These are phyloP conservation scores for Proterorhinus semilunaris DNA, from an alignment of 2,113 vertebrate species.

Conservation along the genomic window DNA sequence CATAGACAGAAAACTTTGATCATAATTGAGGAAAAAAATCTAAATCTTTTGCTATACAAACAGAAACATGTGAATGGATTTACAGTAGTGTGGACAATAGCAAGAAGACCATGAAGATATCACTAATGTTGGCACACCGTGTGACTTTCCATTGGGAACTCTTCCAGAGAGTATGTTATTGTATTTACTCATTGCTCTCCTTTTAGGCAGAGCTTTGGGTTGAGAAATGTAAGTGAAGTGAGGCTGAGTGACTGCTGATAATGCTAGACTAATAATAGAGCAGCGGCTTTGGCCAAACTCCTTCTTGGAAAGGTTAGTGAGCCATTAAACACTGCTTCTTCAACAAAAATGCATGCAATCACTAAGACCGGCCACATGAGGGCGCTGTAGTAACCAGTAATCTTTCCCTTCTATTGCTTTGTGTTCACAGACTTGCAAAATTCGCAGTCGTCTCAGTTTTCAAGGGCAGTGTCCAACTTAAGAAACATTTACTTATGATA, in stretches of 20 bases:
- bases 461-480: constrained; percentile 19
- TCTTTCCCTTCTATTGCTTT: not conserved
- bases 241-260: constrained; percentile 32
- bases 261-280: constrained; percentile 48
- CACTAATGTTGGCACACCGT: constrained; percentile 24
- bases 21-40: constrained; percentile 14
- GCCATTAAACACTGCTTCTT: constrained; percentile 11
- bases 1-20: constrained; percentile 4
- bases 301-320: constrained; percentile 37
- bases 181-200: not conserved
- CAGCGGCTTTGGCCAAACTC: constrained; percentile 20
- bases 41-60: constrained; percentile 25
- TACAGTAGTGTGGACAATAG: constrained; percentile 5
- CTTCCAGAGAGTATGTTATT: constrained; percentile 69
- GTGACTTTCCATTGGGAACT: constrained; percentile 56
- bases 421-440: constrained; percentile 12
- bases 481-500: constrained; percentile 1
- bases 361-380: constrained; percentile 54
- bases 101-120: constrained; percentile 14
- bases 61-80: constrained; percentile 9
- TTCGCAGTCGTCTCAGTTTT: constrained; percentile 28
- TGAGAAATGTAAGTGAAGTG: constrained; percentile 19
- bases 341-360: constrained; percentile 41
- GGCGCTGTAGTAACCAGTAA: constrained; percentile 28
- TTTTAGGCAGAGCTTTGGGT: constrained; percentile 9